Percentiles rank a stretch among this genome's conserved stretches.
These are phyloP conservation scores for Dinoponera quadriceps DNA, from an alignment of 1,140 invertebrate genomes.

Conservation along the genomic window DNA sequence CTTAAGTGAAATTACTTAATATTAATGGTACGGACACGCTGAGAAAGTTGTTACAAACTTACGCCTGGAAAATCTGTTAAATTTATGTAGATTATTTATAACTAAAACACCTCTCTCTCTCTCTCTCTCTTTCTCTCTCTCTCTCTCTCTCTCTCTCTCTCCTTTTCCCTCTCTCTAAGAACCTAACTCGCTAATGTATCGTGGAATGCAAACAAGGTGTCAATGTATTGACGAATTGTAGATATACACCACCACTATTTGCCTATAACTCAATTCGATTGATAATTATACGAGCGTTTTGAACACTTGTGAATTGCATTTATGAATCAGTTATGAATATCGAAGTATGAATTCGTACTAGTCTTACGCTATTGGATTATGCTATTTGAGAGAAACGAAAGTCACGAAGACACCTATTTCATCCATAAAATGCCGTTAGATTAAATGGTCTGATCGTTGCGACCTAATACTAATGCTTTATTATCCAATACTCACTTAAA, in stretches of 20 bases:
- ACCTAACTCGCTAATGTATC: slow-evolving; percentile 60
- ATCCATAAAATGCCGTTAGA: slow-evolving; percentile 50
- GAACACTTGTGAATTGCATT: slow-evolving; percentile 48
- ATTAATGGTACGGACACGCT: slow-evolving; percentile 65
- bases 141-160: too few species aligned
- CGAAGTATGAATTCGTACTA: slow-evolving; percentile 53
- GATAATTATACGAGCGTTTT: slow-evolving; percentile 38
- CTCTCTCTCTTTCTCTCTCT: slow-evolving; percentile 27
- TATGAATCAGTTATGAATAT: slow-evolving; percentile 48
- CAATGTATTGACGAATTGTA: slow-evolving; percentile 50
- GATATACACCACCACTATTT: slow-evolving; percentile 31
- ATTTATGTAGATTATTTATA: slow-evolving; percentile 53
- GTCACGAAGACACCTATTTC: slow-evolving; percentile 44
- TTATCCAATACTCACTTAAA: slow-evolving; percentile 66
- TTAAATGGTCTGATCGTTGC: slow-evolving; percentile 46
- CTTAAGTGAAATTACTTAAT: slow-evolving; percentile 57
- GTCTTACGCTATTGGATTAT: slow-evolving; percentile 66
- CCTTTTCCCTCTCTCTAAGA: slow-evolving; percentile 65
- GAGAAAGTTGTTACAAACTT: slow-evolving; percentile 58
- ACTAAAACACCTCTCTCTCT: slow-evolving; percentile 44
- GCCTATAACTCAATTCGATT: slow-evolving; percentile 45
- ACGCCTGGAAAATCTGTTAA: slow-evolving; percentile 42
- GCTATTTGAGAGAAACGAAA: slow-evolving; percentile 59
- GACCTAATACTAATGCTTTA: slow-evolving; percentile 64
- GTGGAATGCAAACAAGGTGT: slow-evolving; percentile 72